Percentiles rank a stretch among this genome's conserved stretches.
These are phyloP conservation scores for zebrafish (Danio rerio) DNA, from an alignment of 2,113 vertebrate species.

Conservation along the genomic window GRCz12tu NC_133200.1:30457501-30458000, in stretches of 20 bases:
- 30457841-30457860: constrained; percentile 16
- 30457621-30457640: constrained; percentile 36
- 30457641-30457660: constrained; percentile 48
- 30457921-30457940: background rate
- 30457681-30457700: background rate
- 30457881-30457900: constrained; percentile 34
- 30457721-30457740: constrained; percentile 5
- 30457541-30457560: constrained; percentile 4
- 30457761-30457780: background rate
- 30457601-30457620: constrained; percentile 40
- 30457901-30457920: constrained; percentile 10
- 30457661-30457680: constrained; percentile 34
- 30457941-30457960: constrained; percentile 13
- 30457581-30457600: constrained; percentile 62
- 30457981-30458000: background rate
- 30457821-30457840: constrained; percentile 17
- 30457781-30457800: background rate
- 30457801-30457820: background rate
- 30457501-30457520: constrained; percentile 18
- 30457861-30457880: constrained; percentile 9
- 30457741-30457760: background rate
- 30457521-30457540: constrained; percentile 27
- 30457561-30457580: constrained; percentile 45
- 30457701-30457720: background rate
- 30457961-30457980: constrained; percentile 19